A percentile compares a stretch with the other conserved stretches of the same genome.
These are phyloP conservation scores for Pediacus dermestoides DNA, from an alignment of 2,888 invertebrate genomes.

Conservation along the genomic window DNA sequence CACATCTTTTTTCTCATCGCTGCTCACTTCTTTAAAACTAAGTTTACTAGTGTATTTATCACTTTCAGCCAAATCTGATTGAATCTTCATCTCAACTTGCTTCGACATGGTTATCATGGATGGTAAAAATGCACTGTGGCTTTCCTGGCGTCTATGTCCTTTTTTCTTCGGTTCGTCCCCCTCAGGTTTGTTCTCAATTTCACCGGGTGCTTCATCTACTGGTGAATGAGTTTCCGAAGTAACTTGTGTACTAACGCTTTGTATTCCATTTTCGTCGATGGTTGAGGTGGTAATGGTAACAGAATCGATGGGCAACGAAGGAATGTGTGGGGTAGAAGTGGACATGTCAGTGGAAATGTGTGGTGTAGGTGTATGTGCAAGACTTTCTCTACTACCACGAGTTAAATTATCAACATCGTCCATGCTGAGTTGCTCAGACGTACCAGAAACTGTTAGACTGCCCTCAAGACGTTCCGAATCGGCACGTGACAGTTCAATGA, in stretches of 20 bases:
- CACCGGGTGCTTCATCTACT: constrained; percentile 21
- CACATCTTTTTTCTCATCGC: constrained; percentile 50
- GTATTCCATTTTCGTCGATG: constrained; percentile 51
- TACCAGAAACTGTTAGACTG: constrained; percentile 48
- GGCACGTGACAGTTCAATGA: constrained; percentile 49
- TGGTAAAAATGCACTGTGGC: constrained; percentile 47
- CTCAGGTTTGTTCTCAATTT: constrained; percentile 18
- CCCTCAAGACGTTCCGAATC: constrained; percentile 50
- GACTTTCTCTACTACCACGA: constrained; percentile 40
- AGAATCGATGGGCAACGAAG: constrained; percentile 43
- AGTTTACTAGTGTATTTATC: constrained; percentile 43
- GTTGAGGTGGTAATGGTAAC: constrained; percentile 54
- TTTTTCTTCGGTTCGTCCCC: constrained; percentile 45
- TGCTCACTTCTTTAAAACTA: constrained; percentile 49
- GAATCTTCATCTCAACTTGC: constrained; percentile 36
- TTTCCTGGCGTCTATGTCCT: constrained; percentile 58
- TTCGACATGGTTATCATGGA: constrained; percentile 30
- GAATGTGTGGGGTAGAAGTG: constrained; percentile 43
- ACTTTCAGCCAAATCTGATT: constrained; percentile 43
- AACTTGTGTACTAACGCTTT: constrained; percentile 56
- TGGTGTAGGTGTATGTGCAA: constrained; percentile 32
- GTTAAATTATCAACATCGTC: constrained; percentile 42
- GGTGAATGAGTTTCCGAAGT: constrained; percentile 49
- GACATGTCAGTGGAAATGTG: constrained; percentile 42
- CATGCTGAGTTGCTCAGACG: constrained; percentile 50